These are phyloP conservation scores for Drosophila barbarae DNA, from an alignment of 2,888 invertebrate species.

Conservation along the genomic window DNA sequence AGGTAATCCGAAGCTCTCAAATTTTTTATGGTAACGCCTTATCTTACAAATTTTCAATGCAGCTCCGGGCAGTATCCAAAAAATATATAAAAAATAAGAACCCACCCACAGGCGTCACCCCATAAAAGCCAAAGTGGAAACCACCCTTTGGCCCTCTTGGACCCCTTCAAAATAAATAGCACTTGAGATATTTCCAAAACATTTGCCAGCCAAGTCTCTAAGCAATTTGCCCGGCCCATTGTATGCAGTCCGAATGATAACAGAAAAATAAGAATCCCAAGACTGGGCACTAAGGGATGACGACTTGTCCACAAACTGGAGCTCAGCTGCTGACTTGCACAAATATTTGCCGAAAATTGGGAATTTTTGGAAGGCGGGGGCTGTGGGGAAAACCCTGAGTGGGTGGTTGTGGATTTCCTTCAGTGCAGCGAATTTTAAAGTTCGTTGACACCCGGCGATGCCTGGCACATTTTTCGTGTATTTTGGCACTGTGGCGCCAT, in stretches of 20 bases:
- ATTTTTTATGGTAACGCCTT: conserved; percentile 17
- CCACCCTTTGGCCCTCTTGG: conserved; percentile 37
- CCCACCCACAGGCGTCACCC: conserved; percentile 24
- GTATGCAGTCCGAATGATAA: conserved; percentile 68
- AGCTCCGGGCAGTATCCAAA: conserved; percentile 28
- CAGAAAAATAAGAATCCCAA: conserved; percentile 36
- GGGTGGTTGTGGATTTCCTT: conserved; percentile 14
- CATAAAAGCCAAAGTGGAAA: conserved; percentile 29
- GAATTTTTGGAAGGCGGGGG: conserved; percentile 24
- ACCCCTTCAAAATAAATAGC: conserved; percentile 64
- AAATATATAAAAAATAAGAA: conserved; percentile 1
- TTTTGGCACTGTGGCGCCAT: conserved; percentile 59
- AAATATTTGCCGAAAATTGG: conserved; percentile 64
- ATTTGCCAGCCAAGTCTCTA: conserved; percentile 63
- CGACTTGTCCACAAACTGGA: conserved; percentile 37
- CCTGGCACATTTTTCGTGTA: conserved; percentile 42
- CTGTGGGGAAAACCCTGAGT: not conserved
- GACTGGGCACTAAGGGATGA: conserved; percentile 39
- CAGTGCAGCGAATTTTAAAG: conserved; percentile 62
- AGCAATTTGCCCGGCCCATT: conserved; percentile 52
- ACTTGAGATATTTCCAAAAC: conserved; percentile 75
- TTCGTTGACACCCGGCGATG: conserved; percentile 59
- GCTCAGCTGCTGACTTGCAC: conserved; percentile 60
- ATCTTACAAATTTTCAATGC: conserved; percentile 21
- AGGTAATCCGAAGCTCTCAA: not conserved